phyloP scores from a whole-genome alignment of 2,888 invertebrate genomes.

The Globia sparganii region DNA sequence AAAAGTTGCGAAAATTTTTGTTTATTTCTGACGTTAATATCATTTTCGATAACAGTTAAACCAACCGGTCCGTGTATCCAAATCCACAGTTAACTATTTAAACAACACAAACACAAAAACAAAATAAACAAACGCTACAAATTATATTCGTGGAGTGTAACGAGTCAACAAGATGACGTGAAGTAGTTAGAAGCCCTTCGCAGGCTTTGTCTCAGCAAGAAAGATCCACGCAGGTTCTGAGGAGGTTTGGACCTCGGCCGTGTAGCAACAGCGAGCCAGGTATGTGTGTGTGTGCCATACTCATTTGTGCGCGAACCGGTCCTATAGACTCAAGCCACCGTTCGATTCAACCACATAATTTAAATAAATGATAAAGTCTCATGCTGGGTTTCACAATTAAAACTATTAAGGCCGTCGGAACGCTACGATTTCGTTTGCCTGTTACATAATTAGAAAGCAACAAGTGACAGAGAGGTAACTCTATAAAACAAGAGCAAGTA shows the following conservation, averaged over 20 bases:
- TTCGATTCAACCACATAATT: slow-evolving; percentile 84
- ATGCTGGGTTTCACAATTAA: slow-evolving; percentile 84
- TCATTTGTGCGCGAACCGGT: slow-evolving; percentile 82
- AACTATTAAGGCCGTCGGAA: slow-evolving; percentile 80
- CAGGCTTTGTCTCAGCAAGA: slow-evolving; percentile 67
- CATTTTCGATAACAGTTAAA: slow-evolving; percentile 27
- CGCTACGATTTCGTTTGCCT: slow-evolving; percentile 79
- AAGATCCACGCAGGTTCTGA: slow-evolving; percentile 67
- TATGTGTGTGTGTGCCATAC: slow-evolving; percentile 70
- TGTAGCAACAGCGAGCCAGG: slow-evolving; percentile 66
- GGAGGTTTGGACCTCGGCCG: slow-evolving; percentile 72
- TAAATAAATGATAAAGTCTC: slow-evolving; percentile 85
- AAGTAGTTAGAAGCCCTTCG: slow-evolving; percentile 64
- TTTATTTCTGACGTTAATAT: neutral
- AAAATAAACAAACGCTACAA: slow-evolving; percentile 54
- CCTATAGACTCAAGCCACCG: slow-evolving; percentile 81
- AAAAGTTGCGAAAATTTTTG: neutral
- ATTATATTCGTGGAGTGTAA: slow-evolving; percentile 57
- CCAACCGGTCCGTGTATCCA: slow-evolving; percentile 9
- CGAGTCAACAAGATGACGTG: slow-evolving; percentile 63
- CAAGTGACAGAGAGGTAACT: slow-evolving; percentile 60
- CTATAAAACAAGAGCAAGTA: slow-evolving; percentile 59
- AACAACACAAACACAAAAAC: slow-evolving; percentile 39
- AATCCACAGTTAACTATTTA: slow-evolving; percentile 34
- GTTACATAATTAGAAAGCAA: slow-evolving; percentile 81